Evolutionary conservation across 1,140 invertebrate genomes (phyloP), one percentile per base, ranked within the genome.

Genomic region (Euwallacea similis): DNA sequence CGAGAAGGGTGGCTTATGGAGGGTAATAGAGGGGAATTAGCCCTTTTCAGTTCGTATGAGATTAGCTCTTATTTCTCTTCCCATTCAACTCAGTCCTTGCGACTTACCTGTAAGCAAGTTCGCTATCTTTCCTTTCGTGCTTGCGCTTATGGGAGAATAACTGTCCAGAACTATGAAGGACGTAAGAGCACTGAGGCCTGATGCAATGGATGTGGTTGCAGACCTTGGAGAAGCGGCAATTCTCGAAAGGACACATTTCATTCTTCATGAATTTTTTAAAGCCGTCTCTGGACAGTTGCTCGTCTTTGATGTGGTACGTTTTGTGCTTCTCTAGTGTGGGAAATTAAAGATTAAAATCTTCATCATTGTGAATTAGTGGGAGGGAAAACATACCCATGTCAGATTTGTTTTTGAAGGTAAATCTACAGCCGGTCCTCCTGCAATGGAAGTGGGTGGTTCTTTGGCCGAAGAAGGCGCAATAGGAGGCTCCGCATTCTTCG

Each of bases 181-280:
- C 96, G 81, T 98, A 98, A 79, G 91, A 94, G 83, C 97, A 99
- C 67, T 95, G 94, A 7, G 94, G 90, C 71, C 96, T 85, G 68
- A 99, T 98, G 84, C 97, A 99, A 83, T 99, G 97, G 66, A 98
- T 98, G 84, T 99, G 97, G 84, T 98, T 99, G 86, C 94, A 96
- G 42, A 96, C 92, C 47, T 93, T 88, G 3, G 95, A 97, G 82
- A 97, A 98, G 54, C 93, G 87, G 81, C 97, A 99, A 68, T 90
- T 91, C 42, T 93, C 88, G 82, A 94, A 98, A 0, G 91, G 90
- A 79, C 97, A 98, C 0, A 88, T 86, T 81, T 99, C 97, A 75
- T 96, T 96, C 81, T 98, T 98, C 89, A 98, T 96, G 80, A 98
- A 98, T 82, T 99, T 99, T 81, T 98, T 98, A 85, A 98, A 99